Base-by-base conservation (phyloP, 1,140 invertebrate species). In the Plectus sambesii region DNA sequence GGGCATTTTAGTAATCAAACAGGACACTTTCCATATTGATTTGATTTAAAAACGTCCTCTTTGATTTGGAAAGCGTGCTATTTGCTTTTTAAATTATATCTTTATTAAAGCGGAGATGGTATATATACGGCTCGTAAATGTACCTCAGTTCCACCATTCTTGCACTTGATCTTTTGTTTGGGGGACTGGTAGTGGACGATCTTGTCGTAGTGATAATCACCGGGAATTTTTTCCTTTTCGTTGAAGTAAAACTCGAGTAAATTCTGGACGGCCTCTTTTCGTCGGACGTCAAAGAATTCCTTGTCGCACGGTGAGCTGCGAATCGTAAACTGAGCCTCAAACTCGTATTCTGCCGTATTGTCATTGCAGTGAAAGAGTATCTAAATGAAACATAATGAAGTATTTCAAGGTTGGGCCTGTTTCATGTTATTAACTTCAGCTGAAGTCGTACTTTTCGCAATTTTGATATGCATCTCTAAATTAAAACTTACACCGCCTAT, bases 241-340 rank as follows among this genome's bases (percentile, higher is more conserved):
- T 68, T 45, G 47, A 67, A 67, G 41, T 67, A 67, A 56, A 69
- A 69, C 20, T 51, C 49, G n/a, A n/a, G n/a, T n/a, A n/a, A n/a
- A n/a, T n/a, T n/a, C n/a, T n/a, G n/a, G n/a, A n/a, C n/a, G n/a
- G n/a, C 24, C 58, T 30, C 38, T 17, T 24, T 51, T 47, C 58
- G 38, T 55, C 58, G 22, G 48, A 45, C 45, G 38, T 56, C 43
- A 29, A 66, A 69, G 39, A 66, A 66, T 44, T 66, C 63, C 27
- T 66, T 68, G 27, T 68, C 60, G 33, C 63, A 66, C 1, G 63
- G 63, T 5, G 63, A 66, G 39, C 51, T 65, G 19, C 63, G 56
- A 41, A 66, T 52, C 12, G 58, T 66, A 55, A 58, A 64, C 42
- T 63, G 59, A 12, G 58, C 51, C 9, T 60, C 52, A 42, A 66